Conservation (phyloP, 2,113 vertebrate genomes). For the Thryonomys swinderianus region DNA sequence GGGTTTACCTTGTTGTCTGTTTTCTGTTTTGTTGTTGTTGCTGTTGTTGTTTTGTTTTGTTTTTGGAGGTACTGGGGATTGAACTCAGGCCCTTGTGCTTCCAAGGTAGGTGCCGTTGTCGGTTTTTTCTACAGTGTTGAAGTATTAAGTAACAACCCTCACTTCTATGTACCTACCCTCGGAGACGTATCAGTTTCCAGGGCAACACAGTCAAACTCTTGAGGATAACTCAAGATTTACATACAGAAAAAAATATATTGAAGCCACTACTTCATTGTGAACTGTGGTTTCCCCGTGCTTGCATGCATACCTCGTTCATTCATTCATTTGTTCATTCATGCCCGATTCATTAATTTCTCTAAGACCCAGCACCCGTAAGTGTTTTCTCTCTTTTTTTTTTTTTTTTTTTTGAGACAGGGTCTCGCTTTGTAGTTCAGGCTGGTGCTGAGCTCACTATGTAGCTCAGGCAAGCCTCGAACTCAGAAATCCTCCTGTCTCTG, state of each 20-base stretch:
- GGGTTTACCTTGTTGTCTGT: not conserved
- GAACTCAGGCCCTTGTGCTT: too few species aligned
- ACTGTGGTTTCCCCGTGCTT: not conserved
- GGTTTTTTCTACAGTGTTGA: conserved; percentile 19
- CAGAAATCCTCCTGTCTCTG: too few species aligned
- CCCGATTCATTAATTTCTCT: not conserved
- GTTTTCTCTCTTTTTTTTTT: not conserved
- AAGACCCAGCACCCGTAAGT: not conserved
- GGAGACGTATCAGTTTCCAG: not conserved
- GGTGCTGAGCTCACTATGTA: too few species aligned
- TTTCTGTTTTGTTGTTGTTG: too few species aligned
- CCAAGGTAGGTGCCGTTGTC: too few species aligned
- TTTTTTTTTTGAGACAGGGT: too few species aligned
- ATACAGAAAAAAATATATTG: not conserved
- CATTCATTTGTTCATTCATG: not conserved
- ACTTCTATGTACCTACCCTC: too few species aligned
- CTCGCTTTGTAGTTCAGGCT: too few species aligned
- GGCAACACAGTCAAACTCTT: not conserved
- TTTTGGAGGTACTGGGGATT: too few species aligned
- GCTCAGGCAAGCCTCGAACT: too few species aligned
- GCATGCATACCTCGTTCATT: not conserved
- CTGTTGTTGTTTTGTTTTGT: too few species aligned
- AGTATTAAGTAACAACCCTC: not conserved
- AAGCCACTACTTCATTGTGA: not conserved
- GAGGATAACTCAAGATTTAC: not conserved